Conservation (phyloP, 2,797 vertebrate species). For the Alexandromys oeconomus region DNA sequence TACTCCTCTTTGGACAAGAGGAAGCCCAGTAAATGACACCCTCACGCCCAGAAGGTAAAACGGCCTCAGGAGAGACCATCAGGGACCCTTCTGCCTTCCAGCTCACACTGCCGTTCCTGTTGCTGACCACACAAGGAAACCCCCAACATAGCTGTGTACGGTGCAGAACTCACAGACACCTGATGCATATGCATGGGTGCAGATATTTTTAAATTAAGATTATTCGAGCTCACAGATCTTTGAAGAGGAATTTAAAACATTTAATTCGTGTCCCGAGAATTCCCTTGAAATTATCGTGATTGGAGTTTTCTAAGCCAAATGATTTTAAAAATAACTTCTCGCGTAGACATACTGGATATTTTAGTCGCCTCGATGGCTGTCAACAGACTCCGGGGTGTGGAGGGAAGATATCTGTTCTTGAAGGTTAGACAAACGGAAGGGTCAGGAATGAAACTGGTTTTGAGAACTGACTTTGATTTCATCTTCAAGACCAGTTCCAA, state of each 20-base stretch:
- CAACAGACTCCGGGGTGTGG: neutral
- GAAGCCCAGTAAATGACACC: neutral
- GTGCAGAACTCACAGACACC: slow-evolving; percentile 26
- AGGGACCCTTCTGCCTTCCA: neutral
- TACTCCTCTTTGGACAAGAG: neutral
- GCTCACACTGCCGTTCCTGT: too few relatives aligned
- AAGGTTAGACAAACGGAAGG: neutral
- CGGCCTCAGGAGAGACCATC: neutral
- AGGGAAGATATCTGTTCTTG: neutral
- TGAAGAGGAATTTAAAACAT: slow-evolving; percentile 73
- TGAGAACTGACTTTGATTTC: slow-evolving; percentile 13
- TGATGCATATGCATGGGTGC: slow-evolving; percentile 50
- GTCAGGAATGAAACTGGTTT: neutral
- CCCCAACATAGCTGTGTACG: neutral
- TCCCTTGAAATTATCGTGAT: slow-evolving; percentile 76
- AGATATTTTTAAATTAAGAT: slow-evolving; percentile 71
- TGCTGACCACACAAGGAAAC: slow-evolving; percentile 44
- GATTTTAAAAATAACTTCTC: slow-evolving; percentile 81
- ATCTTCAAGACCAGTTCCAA: neutral
- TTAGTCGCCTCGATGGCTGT: slow-evolving; percentile 60
- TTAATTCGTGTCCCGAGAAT: slow-evolving; percentile 77
- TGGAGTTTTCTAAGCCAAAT: slow-evolving; percentile 80
- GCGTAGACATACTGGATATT: slow-evolving; percentile 66
- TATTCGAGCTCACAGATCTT: slow-evolving; percentile 67
- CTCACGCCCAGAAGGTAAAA: neutral